Conservation (phyloP, 2,888 invertebrate genomes). For the Aplocera efformata region DNA sequence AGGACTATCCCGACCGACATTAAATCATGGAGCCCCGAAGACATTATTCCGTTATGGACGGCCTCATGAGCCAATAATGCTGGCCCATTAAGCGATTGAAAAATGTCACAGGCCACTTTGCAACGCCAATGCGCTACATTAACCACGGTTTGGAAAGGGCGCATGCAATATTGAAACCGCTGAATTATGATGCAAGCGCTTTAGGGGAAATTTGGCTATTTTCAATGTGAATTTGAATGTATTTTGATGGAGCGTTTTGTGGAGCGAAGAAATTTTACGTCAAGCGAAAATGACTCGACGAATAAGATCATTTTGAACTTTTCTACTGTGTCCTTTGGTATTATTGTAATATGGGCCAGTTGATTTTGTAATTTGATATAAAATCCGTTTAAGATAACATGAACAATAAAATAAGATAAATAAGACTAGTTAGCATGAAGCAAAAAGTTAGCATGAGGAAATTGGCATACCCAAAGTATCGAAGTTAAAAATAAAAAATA, state of each 20-base stretch:
- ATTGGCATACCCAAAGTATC: too few relatives aligned
- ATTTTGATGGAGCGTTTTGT: slow-evolving; percentile 15
- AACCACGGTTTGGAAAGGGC: slow-evolving; percentile 37
- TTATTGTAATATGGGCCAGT: too few relatives aligned
- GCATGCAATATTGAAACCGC: slow-evolving; percentile 37
- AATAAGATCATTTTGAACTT: neutral
- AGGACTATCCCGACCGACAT: slow-evolving; percentile 5
- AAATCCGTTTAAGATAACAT: too few relatives aligned
- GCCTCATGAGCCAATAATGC: slow-evolving; percentile 55
- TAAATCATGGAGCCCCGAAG: slow-evolving; percentile 29
- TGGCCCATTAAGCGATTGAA: slow-evolving; percentile 58
- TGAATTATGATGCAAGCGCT: slow-evolving; percentile 37
- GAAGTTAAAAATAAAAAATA: too few relatives aligned
- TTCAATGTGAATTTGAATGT: slow-evolving; percentile 17
- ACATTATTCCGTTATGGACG: slow-evolving; percentile 51
- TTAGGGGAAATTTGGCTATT: slow-evolving; percentile 23
- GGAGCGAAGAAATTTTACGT: slow-evolving; percentile 7
- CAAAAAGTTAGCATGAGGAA: too few relatives aligned
- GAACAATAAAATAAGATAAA: too few relatives aligned
- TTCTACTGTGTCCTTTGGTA: too few relatives aligned
- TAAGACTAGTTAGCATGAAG: too few relatives aligned
- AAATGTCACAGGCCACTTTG: slow-evolving; percentile 60
- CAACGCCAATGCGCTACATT: slow-evolving; percentile 55
- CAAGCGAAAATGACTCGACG: slow-evolving; percentile 7
- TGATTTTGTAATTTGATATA: too few relatives aligned